Evolutionary conservation across 2,888 invertebrate species (phyloP), one percentile per base, ranked within the genome.

Genomic region (Augochlorella aurata): DNA sequence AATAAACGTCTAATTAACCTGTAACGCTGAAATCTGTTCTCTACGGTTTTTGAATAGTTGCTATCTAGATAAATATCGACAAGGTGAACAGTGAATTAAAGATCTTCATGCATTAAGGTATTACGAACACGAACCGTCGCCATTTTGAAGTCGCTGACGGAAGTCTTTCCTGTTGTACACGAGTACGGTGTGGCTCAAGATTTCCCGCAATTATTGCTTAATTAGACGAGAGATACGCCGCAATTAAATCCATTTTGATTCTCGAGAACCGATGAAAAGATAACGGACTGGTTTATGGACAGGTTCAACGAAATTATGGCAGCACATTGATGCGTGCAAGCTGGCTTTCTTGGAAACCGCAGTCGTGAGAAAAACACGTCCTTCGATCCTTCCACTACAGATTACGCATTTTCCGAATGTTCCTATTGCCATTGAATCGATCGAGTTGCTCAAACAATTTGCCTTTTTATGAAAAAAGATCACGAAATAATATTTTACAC

Each of bases 211-310:
- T 63, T 63, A 63, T 63, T 63, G 38, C 12, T 18, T 45, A 61
- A 73, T 49, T 29, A 2, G 61, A 45, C 18, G 61, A 16, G 47
- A 61, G 61, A 47, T 72, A 63, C 47, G 16, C 8, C 24, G 73
- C 7, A 38, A 65, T 73, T 73, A 73, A 2, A 18, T 16, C 69
- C 18, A 18, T 49, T 73, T 49, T 58, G 38, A 2, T 50, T 73
- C 49, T 49, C 38, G 49, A 16, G 18, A 72, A 61, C 45, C 38
- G 38, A 38, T 63, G 63, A 9, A 14, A 38, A 49, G 63, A 47
- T 72, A 18, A 14, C 29, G 29, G n/a, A 68, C 9, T 8, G 29
- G 54, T 54, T n/a, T 9, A 54, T 54, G n/a, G 52, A 52, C 7
- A n/a, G 7, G n/a, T 52, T 52, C 4, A 1, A 18, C 52, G 18